Base-by-base conservation (phyloP, 1,140 invertebrate genomes). In the Solen grandis region DNA sequence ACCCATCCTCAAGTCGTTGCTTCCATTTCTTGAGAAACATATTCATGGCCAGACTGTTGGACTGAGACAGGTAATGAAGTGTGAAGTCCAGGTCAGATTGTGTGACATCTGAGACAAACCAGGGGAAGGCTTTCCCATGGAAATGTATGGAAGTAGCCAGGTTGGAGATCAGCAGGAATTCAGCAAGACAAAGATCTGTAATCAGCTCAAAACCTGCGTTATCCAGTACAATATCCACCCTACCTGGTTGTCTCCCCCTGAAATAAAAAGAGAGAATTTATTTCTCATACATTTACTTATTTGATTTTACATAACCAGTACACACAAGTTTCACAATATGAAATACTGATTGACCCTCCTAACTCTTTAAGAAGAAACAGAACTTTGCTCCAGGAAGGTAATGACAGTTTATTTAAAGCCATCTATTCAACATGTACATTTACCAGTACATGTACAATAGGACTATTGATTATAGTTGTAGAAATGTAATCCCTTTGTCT, bases 41-140 rank as follows among this genome's bases (percentile, higher is more conserved):
- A 38, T 84, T 82, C 69, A 92, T 84, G 5, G 86, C 74, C 14
- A 84, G n/a, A 68, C 90, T 87, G 54, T 91, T 87, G 35, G 85
- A 85, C 3, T 68, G 36, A 54, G 55, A 69, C 33, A 93, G 85
- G 38, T 82, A 75, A 13, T 93, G 72, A n/a, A 94, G 78, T 0
- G 94, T 94, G 95, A 95, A 97, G 83, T 94, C 83, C 63, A 98
- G 95, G 93, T 99, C 98, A 5, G 92, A 87, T 25, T 84, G 84
- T 8, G 95, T 97, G 0, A 96, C 95, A 92, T 99, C 99, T 13
- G 98, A 99, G 1, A 99, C 95, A 91, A 97, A 99, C 99, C 99
- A 99, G 0, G 98, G 98, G 83, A 97, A 95, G 13, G 93, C 93
- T 93, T 99, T 99, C 0, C 96, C 95, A 91, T 98, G 95, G 85